Evolutionary conservation across 2,797 vertebrate genomes (phyloP).

Genomic region (Tapera naevia): DNA sequence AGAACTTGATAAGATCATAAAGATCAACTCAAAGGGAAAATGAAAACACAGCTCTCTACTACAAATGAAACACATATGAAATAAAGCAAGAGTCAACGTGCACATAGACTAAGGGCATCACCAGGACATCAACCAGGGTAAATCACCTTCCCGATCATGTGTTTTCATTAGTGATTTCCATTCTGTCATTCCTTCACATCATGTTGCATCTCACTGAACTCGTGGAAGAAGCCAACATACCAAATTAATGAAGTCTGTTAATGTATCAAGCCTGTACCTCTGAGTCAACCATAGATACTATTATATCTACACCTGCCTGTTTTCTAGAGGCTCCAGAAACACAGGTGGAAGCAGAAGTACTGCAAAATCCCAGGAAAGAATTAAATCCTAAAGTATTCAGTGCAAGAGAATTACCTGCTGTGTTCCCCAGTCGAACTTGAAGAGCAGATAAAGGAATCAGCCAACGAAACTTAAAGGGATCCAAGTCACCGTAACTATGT

Average conservation of each 20-base stretch:
- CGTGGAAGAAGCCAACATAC: not conserved
- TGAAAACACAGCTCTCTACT: not conserved
- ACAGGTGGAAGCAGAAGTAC: not conserved
- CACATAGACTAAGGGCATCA: not conserved
- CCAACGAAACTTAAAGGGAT: slow-evolving; percentile 96
- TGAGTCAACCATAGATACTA: not conserved
- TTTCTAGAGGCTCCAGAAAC: not conserved
- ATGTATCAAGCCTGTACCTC: not conserved
- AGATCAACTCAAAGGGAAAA: not conserved
- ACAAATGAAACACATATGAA: not conserved
- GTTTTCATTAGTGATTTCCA: not conserved
- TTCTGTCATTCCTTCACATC: not conserved
- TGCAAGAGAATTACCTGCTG: slow-evolving; percentile 83
- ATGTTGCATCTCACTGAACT: not conserved
- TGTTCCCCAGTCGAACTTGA: slow-evolving; percentile 92
- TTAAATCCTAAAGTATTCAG: not conserved
- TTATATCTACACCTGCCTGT: not conserved
- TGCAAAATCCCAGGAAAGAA: not conserved
- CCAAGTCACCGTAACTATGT: slow-evolving; percentile 85
- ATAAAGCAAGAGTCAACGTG: not conserved
- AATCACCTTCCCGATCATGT: not conserved
- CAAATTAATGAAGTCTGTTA: not conserved
- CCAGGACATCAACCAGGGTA: not conserved
- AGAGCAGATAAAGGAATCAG: slow-evolving; percentile 93
- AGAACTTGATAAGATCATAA: not conserved